These are phyloP conservation scores for Sarcophaga carnaria DNA, from an alignment of 2,888 invertebrate species.

Conservation along the genomic window DNA sequence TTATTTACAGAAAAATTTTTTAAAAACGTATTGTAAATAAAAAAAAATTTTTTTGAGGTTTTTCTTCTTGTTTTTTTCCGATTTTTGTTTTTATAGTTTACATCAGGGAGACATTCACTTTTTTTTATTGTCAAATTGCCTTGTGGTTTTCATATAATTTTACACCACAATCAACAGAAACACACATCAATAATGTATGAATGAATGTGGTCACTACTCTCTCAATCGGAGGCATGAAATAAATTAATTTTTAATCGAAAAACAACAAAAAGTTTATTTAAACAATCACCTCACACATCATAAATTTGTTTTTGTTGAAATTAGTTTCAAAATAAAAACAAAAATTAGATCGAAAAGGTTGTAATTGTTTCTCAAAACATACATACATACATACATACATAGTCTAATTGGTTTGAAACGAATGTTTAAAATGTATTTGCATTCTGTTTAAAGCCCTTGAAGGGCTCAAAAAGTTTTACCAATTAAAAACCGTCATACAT, in stretches of 20 bases:
- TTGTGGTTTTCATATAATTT: constrained; percentile 59
- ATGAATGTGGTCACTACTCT: not conserved
- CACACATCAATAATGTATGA: not conserved
- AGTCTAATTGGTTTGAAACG: not conserved
- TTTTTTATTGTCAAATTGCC: constrained; percentile 34
- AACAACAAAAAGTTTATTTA: constrained; percentile 32
- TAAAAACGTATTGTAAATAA: no score
- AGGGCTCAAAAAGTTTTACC: no score
- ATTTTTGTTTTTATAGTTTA: constrained; percentile 47
- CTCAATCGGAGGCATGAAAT: constrained; percentile 21
- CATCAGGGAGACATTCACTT: constrained; percentile 48
- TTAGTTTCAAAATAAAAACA: not conserved
- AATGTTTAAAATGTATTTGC: not conserved
- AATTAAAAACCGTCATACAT: no score
- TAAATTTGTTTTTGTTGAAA: constrained; percentile 1
- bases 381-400: no score
- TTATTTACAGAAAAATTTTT: not conserved
- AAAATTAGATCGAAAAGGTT: no score
- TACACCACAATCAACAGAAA: constrained; percentile 19
- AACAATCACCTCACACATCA: constrained; percentile 38
- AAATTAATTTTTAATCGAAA: constrained; percentile 35
- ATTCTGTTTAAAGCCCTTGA: no score
- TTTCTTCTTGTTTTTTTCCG: constrained; percentile 35
- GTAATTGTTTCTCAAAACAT: no score
- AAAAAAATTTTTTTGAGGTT: constrained; percentile 20